These are phyloP conservation scores for Eublepharis macularius DNA, from an alignment of 2,113 vertebrate genomes.

Conservation along the genomic window DNA sequence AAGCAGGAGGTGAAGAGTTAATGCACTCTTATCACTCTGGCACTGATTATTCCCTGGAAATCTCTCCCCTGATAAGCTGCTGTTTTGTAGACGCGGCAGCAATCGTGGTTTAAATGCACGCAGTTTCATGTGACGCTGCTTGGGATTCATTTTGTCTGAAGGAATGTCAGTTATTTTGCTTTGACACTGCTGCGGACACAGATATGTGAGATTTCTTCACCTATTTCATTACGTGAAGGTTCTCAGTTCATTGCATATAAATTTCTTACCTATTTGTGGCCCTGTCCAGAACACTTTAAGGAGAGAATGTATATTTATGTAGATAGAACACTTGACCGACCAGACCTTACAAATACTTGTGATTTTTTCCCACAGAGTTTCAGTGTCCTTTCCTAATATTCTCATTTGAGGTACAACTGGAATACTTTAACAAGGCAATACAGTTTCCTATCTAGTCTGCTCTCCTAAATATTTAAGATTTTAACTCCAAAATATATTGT, in stretches of 20 bases:
- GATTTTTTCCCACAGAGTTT: not conserved
- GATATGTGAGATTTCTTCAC: not conserved
- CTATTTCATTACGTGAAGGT: too few relatives aligned
- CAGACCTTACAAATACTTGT: not conserved
- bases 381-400: not conserved
- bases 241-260: not conserved
- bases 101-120: not conserved
- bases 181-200: not conserved
- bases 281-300: not conserved
- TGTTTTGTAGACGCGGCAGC: not conserved
- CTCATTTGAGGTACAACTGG: not conserved
- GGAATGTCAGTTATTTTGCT: not conserved
- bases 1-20: not conserved
- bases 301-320: not conserved
- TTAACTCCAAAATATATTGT: too few relatives aligned
- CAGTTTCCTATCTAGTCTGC: not conserved
- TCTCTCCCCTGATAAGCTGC: not conserved
- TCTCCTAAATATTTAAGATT: not conserved
- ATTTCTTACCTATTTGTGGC: not conserved
- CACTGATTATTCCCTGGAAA: too few relatives aligned
- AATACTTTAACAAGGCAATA: not conserved
- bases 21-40: too few relatives aligned
- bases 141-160: not conserved
- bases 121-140: not conserved
- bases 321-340: not conserved